Base-by-base conservation (phyloP, 2,888 invertebrate genomes). In the Polyommatus icarus region DNA sequence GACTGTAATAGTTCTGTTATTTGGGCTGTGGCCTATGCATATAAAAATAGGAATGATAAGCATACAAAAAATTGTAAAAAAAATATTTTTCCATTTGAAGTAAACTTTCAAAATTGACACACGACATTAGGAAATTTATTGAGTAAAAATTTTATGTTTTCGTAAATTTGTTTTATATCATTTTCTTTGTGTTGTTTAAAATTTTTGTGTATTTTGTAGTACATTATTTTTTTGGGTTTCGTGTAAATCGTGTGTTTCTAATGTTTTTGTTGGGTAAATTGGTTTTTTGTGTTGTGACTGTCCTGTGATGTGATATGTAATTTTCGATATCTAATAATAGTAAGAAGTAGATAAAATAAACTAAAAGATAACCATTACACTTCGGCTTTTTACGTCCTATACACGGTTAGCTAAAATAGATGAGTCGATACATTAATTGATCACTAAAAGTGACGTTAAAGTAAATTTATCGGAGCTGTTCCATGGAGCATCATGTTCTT, bases 151-250 rank as follows among this genome's bases (percentile, higher is more conserved):
- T 67, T 67, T 67, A 15, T 29, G 67, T 67, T 18, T 61, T 67
- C 29, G 15, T 15, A 32, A 67, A 67, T 7, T 67, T 18, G 12
- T 8, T 20, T 24, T 46, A 46, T 46, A 40, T 40, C 1, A 40
- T 46, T 10, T 4, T 24, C 20, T 67, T 67, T 67, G 67, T 67
- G 29, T 1, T 67, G 67, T 67, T 20, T 29, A 12, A 67, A 67
- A 67, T 67, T 67, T 67, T 29, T 32, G 29, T 18, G 24, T 67
- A 67, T 20, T 71, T 71, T 72, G 36, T 72, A 40, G 40, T 40
- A n/a, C n/a, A 40, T 40, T 40, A 8, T 40, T 72, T 3, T 36
- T 18, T 54, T 18, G 29, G 36, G 3, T 36, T 72, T 40, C 0
- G 36, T 72, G 3, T 4, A n/a, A 72, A 72, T 72, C 20, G 36